A percentile compares a stretch with the other conserved stretches of the same genome.
These are phyloP conservation scores for Strongylocentrotus purpuratus DNA, from an alignment of 35 echinoderm and acorn worm genomes.

Conservation along the genomic window DNA sequence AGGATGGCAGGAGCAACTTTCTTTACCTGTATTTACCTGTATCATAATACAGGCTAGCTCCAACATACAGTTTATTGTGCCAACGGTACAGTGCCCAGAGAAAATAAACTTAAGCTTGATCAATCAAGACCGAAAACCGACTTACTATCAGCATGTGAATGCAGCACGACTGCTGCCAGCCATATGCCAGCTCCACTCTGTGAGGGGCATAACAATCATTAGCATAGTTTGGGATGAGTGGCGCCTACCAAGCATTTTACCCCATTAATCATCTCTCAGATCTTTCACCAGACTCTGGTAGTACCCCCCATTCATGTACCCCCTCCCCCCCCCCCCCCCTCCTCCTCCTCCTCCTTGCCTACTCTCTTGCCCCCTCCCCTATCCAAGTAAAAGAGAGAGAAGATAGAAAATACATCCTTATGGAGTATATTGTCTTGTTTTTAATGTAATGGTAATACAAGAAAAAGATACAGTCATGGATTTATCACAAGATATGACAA, in stretches of 20 bases:
- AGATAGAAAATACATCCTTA: neutral
- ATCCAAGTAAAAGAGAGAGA: neutral
- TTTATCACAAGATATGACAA: no score
- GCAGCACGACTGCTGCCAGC: constrained; percentile 11
- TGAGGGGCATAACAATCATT: constrained; percentile 58
- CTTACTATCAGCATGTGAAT: neutral
- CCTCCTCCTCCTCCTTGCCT: neutral
- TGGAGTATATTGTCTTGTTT: neutral
- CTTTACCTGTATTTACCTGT: no score
- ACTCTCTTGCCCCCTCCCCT: neutral
- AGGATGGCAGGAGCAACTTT: no score
- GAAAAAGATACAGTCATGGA: no score
- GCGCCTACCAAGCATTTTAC: constrained; percentile 57
- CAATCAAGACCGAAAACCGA: neutral
- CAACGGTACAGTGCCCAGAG: no score
- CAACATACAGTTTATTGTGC: no score
- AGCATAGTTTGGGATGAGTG: constrained; percentile 65
- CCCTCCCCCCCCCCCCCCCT: neutral
- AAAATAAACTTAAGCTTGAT: neutral
- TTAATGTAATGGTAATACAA: neutral
- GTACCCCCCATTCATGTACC: neutral
- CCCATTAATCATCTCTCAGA: constrained; percentile 58
- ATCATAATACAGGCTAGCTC: no score
- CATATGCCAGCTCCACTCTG: constrained; percentile 42
- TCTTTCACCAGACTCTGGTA: neutral